These are phyloP conservation scores for Latrodectus hesperus DNA, from an alignment of 2,888 invertebrate genomes.

Conservation along the genomic window DNA sequence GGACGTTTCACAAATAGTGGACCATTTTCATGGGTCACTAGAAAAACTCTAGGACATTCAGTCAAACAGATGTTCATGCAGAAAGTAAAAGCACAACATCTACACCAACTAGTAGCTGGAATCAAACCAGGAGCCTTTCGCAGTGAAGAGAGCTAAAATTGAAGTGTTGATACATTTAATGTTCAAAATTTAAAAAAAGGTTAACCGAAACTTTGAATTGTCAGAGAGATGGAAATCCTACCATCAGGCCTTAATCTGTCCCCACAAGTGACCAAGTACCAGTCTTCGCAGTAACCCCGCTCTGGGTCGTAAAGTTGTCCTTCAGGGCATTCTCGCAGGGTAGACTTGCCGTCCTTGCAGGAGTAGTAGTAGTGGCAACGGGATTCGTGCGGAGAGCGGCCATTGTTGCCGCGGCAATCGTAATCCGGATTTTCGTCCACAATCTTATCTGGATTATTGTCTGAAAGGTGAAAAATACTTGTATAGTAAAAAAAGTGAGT, in stretches of 20 bases:
- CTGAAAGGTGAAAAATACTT: not conserved
- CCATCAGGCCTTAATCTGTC: slow-evolving; percentile 56
- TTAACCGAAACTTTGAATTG: not conserved
- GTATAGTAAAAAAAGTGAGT: too few relatives aligned
- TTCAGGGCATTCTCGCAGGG: slow-evolving; percentile 46
- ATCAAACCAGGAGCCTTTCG: too few relatives aligned
- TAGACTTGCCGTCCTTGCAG: slow-evolving; percentile 30
- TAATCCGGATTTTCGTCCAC: slow-evolving; percentile 30
- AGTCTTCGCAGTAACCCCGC: slow-evolving; percentile 40
- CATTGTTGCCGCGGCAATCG: slow-evolving; percentile 29
- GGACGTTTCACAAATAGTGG: too few relatives aligned
- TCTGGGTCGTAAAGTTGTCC: slow-evolving; percentile 39
- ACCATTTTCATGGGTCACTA: too few relatives aligned
- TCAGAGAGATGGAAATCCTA: not conserved
- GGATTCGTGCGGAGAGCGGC: slow-evolving; percentile 27
- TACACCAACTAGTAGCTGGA: too few relatives aligned
- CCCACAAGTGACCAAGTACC: slow-evolving; percentile 58
- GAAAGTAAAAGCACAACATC: too few relatives aligned
- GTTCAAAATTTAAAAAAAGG: too few relatives aligned
- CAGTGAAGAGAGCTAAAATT: too few relatives aligned
- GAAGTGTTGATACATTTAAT: too few relatives aligned
- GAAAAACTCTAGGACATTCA: too few relatives aligned
- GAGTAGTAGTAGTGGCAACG: slow-evolving; percentile 53
- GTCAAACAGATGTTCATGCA: too few relatives aligned
- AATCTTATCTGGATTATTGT: slow-evolving; percentile 43